Conservation (phyloP, 2,888 invertebrate genomes). For the Oeneis ivallda region DNA sequence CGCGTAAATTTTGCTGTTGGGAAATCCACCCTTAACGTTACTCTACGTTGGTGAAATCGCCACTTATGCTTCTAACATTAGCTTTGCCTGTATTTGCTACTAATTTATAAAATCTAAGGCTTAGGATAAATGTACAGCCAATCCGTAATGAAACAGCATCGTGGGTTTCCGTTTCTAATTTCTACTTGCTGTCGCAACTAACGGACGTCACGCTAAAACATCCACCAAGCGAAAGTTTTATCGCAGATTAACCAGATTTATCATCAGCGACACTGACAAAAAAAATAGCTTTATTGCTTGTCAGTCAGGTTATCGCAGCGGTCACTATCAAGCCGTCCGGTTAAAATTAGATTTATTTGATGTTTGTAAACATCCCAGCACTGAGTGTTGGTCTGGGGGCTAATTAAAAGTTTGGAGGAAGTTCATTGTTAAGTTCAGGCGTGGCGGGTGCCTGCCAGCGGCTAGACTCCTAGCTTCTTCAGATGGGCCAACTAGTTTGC, state of each 20-base stretch:
- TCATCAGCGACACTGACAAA: not conserved
- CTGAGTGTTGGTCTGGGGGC: slow-evolving; percentile 49
- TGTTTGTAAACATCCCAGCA: slow-evolving; percentile 68
- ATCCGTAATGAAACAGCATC: too few relatives aligned
- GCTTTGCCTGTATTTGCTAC: too few relatives aligned
- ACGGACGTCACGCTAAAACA: not conserved
- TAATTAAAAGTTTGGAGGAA: slow-evolving; percentile 63
- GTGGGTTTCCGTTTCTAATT: too few relatives aligned
- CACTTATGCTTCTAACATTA: too few relatives aligned
- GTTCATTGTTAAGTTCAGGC: slow-evolving; percentile 68
- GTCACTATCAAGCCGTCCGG: slow-evolving; percentile 44
- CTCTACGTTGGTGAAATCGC: too few relatives aligned
- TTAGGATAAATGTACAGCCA: too few relatives aligned
- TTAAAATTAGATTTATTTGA: slow-evolving; percentile 61
- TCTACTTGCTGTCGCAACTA: too few relatives aligned
- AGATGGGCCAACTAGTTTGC: slow-evolving; percentile 4
- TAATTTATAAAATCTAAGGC: too few relatives aligned
- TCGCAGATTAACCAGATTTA: not conserved
- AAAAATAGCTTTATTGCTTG: slow-evolving; percentile 16
- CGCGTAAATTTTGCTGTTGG: too few relatives aligned
- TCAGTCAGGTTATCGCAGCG: slow-evolving; percentile 26
- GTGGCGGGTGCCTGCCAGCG: slow-evolving; percentile 62
- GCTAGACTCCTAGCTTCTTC: slow-evolving; percentile 27
- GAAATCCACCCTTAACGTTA: too few relatives aligned
- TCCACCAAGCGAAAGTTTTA: not conserved